Conservation (phyloP, 2,113 vertebrate genomes). For the Colistium nudipinnis region DNA sequence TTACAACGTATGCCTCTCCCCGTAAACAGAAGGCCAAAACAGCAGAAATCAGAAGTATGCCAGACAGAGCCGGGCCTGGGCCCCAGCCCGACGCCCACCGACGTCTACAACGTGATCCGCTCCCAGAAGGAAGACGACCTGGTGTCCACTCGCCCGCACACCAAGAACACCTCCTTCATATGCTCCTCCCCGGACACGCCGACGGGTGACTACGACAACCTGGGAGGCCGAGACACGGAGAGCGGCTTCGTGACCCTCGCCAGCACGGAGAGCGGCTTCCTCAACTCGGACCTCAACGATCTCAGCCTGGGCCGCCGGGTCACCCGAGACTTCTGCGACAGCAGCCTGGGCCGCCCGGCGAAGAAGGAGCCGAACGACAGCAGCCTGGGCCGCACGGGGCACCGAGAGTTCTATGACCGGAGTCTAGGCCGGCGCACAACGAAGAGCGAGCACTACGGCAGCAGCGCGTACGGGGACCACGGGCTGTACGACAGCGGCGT, state of each 20-base stretch:
- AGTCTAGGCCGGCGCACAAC: constrained; percentile 73
- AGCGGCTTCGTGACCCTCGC: constrained; percentile 85
- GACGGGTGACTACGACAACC: constrained; percentile 84
- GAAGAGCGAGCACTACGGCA: constrained; percentile 74
- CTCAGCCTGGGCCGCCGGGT: constrained; percentile 74
- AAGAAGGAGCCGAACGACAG: constrained; percentile 60
- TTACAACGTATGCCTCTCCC: constrained; percentile 10
- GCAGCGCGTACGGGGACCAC: constrained; percentile 47
- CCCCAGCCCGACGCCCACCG: constrained; percentile 80
- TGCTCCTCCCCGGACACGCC: constrained; percentile 79
- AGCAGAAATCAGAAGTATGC: constrained; percentile 70
- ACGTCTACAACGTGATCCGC: constrained; percentile 89
- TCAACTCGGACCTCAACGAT: constrained; percentile 92
- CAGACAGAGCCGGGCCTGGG: constrained; percentile 76
- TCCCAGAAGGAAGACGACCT: constrained; percentile 90
- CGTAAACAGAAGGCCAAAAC: constrained; percentile 73
- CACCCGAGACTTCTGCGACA: constrained; percentile 83
- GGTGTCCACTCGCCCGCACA: constrained; percentile 84
- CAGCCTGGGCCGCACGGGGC: constrained; percentile 44
- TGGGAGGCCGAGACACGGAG: constrained; percentile 80
- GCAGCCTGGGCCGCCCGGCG: constrained; percentile 71
- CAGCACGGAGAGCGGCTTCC: constrained; percentile 89
- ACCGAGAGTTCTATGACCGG: constrained; percentile 62
- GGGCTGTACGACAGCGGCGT: constrained; percentile 54
- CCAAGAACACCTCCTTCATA: constrained; percentile 92